A percentile compares a stretch with the other conserved stretches of the same genome.
phyloP scores from a whole-genome alignment of 2,797 vertebrate species.

The Sebastes steindachneri region DNA sequence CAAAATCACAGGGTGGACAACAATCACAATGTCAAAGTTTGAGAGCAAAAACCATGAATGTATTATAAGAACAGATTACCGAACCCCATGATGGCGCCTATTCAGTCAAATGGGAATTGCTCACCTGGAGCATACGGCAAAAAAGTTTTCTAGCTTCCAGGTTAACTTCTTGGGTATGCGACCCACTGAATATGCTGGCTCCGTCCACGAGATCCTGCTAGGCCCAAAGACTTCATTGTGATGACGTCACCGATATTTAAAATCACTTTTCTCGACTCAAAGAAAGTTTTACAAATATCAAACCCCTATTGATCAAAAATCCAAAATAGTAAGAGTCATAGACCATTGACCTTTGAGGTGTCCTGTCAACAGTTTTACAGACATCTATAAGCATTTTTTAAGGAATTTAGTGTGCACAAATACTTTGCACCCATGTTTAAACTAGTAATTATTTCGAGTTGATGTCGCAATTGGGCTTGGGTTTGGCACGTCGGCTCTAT shows the following conservation, averaged over 20 bases:
- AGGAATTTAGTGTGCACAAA: too few relatives aligned
- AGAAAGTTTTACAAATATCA: too few relatives aligned
- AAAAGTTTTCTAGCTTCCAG: background rate
- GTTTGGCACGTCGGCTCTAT: too few relatives aligned
- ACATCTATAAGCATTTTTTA: too few relatives aligned
- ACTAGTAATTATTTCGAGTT: too few relatives aligned
- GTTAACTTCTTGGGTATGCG: background rate
- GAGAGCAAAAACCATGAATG: background rate
- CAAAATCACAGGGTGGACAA: background rate
- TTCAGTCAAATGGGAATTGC: background rate
- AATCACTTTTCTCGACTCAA: too few relatives aligned
- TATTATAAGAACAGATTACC: background rate
- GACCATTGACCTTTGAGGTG: background rate
- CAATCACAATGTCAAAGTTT: background rate
- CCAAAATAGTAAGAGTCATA: too few relatives aligned
- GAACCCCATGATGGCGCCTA: background rate
- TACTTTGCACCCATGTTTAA: too few relatives aligned
- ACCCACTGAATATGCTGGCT: background rate
- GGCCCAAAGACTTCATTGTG: background rate
- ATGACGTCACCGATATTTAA: too few relatives aligned
- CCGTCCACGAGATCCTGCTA: background rate
- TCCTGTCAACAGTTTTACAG: background rate
- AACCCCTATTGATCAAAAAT: too few relatives aligned
- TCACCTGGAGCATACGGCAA: background rate
- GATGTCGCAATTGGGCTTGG: too few relatives aligned